Evolutionary conservation across 2,797 vertebrate genomes (phyloP), one percentile per base, ranked within the genome.

Genomic region (Typhlichthys eigenmanni): DNA sequence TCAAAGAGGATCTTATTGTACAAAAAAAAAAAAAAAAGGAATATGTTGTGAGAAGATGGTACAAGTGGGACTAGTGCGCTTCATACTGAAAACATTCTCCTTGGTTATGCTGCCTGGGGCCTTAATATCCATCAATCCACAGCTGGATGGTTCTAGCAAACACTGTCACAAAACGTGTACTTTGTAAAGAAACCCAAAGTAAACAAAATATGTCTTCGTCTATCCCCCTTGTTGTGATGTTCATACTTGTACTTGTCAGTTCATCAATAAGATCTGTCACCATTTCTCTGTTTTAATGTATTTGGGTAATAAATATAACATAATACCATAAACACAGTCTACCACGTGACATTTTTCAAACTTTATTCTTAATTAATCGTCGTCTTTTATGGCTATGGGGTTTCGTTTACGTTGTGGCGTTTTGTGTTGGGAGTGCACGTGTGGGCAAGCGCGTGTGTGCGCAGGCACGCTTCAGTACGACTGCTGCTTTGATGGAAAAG

Each of bases 31-130:
- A 67, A 50, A 55, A 60, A 76, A 71, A 78, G 78, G 69, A 32
- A 64, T 71, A 60, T 74, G 55, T 56, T 68, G 62, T 59, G 59
- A 69, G 73, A 77, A 64, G 71, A 63, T 47, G 60, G 69, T 72
- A 82, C 75, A 77, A 72, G 72, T 62, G 48, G 55, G 68, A 72
- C 75, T 69, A 73, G 75, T 71, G 63, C 59, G 62, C 82, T 80
- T 83, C 76, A 84, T 72, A 85, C 75, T 67, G 62, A 73, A 65
- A 59, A 67, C 61, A 52, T 68, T 85, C 75, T 86, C 34, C 76
- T 61, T 5, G 68, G 78, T 80, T 68, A 55, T 34, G 17, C 47
- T 75, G 74, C 74, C 75, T 14, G 34, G 58, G 67, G 78, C 60
- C 69, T 62, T 60, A 17, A 74, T 58, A 71, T 77, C 66, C 77